These are phyloP conservation scores for Limanda limanda DNA, from an alignment of 2,113 vertebrate species.

Conservation along the genomic window DNA sequence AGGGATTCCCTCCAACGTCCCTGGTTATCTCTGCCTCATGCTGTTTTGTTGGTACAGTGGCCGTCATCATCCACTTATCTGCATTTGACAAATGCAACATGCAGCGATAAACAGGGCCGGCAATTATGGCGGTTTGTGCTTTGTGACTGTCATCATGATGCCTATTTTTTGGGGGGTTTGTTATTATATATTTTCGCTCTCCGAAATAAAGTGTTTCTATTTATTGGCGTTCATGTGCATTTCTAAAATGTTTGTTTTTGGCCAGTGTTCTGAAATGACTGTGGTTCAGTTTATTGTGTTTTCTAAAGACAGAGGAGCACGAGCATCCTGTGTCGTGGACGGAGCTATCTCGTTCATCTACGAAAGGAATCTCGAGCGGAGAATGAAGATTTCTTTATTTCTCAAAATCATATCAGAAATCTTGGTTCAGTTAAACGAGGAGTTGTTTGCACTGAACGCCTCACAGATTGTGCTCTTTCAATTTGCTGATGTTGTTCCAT, in stretches of 20 bases:
- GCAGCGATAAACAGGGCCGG: conserved; percentile 54
- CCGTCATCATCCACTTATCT: conserved; percentile 70
- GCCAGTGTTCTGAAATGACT: conserved; percentile 73
- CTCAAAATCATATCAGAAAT: conserved; percentile 43
- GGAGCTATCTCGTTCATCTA: conserved; percentile 24
- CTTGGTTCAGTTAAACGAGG: conserved; percentile 19
- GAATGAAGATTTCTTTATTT: conserved; percentile 10
- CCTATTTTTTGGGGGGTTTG: conserved; percentile 43
- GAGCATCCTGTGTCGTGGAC: conserved; percentile 17
- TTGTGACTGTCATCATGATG: conserved; percentile 55
- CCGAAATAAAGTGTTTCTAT: conserved; percentile 70
- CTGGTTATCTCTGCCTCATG: conserved; percentile 67
- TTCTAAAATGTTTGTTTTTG: conserved; percentile 67
- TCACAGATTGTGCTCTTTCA: conserved; percentile 43
- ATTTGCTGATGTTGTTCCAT: conserved; percentile 52
- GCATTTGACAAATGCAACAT: conserved; percentile 67
- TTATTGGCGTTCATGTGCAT: conserved; percentile 76
- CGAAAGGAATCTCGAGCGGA: conserved; percentile 18
- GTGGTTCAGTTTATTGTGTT: conserved; percentile 58
- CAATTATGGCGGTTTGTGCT: conserved; percentile 46
- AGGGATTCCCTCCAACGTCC: conserved; percentile 71
- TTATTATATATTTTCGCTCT: conserved; percentile 53
- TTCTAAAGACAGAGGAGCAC: conserved; percentile 19
- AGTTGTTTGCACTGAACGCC: conserved; percentile 31
- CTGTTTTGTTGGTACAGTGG: conserved; percentile 58